Evolutionary conservation across 2,113 vertebrate genomes (phyloP), one percentile per base, ranked within the genome.

Genomic region (Progne subis): DNA sequence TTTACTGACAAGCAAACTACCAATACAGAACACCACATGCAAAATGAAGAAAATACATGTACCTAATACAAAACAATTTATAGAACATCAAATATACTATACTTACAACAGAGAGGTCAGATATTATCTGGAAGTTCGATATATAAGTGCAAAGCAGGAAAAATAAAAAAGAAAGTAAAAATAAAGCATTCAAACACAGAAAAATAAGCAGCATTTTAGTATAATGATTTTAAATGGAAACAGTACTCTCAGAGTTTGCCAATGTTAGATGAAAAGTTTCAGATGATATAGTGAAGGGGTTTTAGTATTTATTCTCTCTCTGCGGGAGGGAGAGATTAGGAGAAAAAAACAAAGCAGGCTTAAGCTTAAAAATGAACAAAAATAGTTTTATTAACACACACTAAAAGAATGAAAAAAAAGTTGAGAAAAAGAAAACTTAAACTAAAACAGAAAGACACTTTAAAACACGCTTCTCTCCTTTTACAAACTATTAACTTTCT

Each of bases 21-120:
- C 34, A 88, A 52, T 3, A 82, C 1, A 89, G 19, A 91, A 41
- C 52, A 95, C 14, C n/a, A 83, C 59, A 86, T 8, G 50, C 41
- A 77, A 80, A 86, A 86, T 29, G 8, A 83, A 79, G 10, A 76
- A 57, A 72, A 76, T 41, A 72, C 46, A 60, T 55, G 44, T 7
- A 74, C 50, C 80, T 89, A 94, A 70, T 68, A 90, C 29, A 81
- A 85, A 52, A 53, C 64, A 63, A 44, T 18, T 47, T 43, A 37
- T 3, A 74, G 34, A 93, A 95, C 25, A 92, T 9, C 53, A 86
- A 79, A 82, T 69, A 68, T 44, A 70, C 32, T 32, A 47, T 83
- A 97, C 98, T 98, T 98, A 99, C 98, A 93, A 94, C 79, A 89
- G 95, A 98, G 61, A 99, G 98, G 75, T 99, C 98, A 96, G 97